Percentiles rank a stretch among this genome's conserved stretches.
These are phyloP conservation scores for Trichosurus vulpecula DNA, from an alignment of 2,797 vertebrate genomes.

Conservation along the genomic window DNA sequence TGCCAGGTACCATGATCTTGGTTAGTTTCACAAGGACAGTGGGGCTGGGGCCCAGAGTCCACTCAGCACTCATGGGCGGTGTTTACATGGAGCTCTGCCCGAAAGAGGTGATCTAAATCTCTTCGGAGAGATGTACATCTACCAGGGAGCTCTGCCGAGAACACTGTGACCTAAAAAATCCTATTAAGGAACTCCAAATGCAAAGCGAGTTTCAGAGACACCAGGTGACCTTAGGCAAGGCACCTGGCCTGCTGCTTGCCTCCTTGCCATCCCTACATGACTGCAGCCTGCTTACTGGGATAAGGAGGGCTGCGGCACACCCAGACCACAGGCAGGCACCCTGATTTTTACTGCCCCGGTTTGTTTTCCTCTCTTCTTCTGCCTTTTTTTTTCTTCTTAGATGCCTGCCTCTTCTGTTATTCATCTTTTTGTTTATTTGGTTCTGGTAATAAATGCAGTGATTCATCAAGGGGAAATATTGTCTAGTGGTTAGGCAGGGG, in stretches of 20 bases:
- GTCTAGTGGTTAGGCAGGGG: conserved; percentile 54
- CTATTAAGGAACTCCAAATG: conserved; percentile 73
- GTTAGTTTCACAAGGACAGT: conserved; percentile 49
- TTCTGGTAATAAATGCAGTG: conserved; percentile 58
- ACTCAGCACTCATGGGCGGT: conserved; percentile 74
- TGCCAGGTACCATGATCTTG: conserved; percentile 51
- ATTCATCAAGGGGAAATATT: conserved; percentile 62
- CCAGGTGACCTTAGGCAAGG: conserved; percentile 54
- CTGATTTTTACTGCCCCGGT: conserved; percentile 59
- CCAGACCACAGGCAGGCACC: conserved; percentile 34
- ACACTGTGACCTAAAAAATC: conserved; percentile 67
- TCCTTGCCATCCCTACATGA: conserved; percentile 66
- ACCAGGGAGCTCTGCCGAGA: conserved; percentile 80
- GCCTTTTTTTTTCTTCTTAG: background rate
- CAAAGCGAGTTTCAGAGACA: conserved; percentile 67
- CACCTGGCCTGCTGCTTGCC: conserved; percentile 59
- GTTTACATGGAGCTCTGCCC: conserved; percentile 80
- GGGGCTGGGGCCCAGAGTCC: conserved; percentile 46
- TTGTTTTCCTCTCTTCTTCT: background rate
- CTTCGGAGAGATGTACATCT: conserved; percentile 80
- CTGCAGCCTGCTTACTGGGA: conserved; percentile 41
- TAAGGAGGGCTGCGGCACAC: background rate
- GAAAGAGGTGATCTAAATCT: conserved; percentile 80
- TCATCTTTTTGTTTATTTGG: conserved; percentile 61
- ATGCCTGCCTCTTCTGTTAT: conserved; percentile 66